Conservation (phyloP, 2,113 vertebrate species). For the Megalops atlanticus region DNA sequence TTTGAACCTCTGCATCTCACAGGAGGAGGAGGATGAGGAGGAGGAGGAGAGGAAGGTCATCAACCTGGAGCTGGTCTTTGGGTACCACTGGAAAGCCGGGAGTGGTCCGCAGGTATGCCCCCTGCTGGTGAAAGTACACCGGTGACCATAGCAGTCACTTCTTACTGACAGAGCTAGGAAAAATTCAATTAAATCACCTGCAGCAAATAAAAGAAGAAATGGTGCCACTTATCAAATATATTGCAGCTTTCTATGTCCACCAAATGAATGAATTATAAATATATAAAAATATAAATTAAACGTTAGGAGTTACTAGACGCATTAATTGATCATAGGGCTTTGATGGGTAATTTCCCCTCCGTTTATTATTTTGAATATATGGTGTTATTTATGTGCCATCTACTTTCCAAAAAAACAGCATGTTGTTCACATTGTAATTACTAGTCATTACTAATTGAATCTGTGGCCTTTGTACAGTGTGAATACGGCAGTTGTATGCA, state of each 20-base stretch:
- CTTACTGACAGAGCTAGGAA: background rate
- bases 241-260: no score
- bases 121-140: conserved; percentile 35
- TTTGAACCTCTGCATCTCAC: background rate
- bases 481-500: conserved; percentile 39
- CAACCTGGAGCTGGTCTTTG: conserved; percentile 93
- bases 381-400: conserved; percentile 10
- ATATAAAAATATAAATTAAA: background rate
- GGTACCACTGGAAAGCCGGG: conserved; percentile 93
- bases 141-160: background rate
- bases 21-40: conserved; percentile 81
- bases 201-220: background rate
- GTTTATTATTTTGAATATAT: conserved; percentile 9
- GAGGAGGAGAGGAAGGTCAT: conserved; percentile 81
- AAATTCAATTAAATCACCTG: background rate
- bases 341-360: no score
- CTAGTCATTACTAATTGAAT: conserved; percentile 41
- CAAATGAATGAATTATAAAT: no score
- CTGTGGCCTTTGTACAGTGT: conserved; percentile 35
- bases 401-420: background rate
- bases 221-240: no score
- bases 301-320: background rate
- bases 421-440: conserved; percentile 34
- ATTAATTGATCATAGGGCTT: background rate
- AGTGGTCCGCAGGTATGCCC: conserved; percentile 77